These are phyloP conservation scores for Gymnosoma rotundatum DNA, from an alignment of 2,888 invertebrate species.

Conservation along the genomic window DNA sequence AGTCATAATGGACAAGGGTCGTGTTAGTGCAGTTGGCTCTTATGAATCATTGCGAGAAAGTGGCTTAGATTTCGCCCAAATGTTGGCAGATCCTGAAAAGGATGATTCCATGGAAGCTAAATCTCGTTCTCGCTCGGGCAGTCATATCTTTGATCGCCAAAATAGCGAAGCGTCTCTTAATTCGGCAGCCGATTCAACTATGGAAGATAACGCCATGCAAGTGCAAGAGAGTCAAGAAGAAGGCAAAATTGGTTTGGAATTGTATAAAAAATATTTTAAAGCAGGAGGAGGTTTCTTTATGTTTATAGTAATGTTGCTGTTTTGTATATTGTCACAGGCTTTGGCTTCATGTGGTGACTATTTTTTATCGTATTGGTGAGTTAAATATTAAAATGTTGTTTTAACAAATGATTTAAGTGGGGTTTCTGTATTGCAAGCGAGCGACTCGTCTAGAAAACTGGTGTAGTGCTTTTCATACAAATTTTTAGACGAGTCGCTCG, in stretches of 20 bases:
- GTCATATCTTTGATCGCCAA: slow-evolving; percentile 77
- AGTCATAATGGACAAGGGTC: slow-evolving; percentile 81
- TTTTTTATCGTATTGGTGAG: slow-evolving; percentile 89
- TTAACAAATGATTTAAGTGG: too few species aligned
- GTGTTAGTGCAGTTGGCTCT: slow-evolving; percentile 84
- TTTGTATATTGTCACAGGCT: slow-evolving; percentile 87
- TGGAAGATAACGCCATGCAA: slow-evolving; percentile 82
- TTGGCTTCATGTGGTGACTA: slow-evolving; percentile 90
- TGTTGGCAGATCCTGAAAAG: slow-evolving; percentile 85
- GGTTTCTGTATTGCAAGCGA: too few species aligned
- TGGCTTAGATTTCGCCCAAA: slow-evolving; percentile 90
- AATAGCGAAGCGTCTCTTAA: slow-evolving; percentile 82
- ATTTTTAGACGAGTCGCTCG: too few species aligned
- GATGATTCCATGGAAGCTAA: slow-evolving; percentile 79
- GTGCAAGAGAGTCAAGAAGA: slow-evolving; percentile 85
- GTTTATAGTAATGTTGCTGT: slow-evolving; percentile 84
- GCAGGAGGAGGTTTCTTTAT: slow-evolving; percentile 88
- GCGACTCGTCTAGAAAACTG: too few species aligned
- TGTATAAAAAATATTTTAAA: slow-evolving; percentile 87
- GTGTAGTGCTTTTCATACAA: too few species aligned
- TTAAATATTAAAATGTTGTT: neutral
- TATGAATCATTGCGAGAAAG: slow-evolving; percentile 88
- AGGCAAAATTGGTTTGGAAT: slow-evolving; percentile 85
- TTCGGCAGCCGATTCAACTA: slow-evolving; percentile 82
- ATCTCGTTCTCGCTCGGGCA: slow-evolving; percentile 76